Percentiles rank a stretch among this genome's conserved stretches.
Evolutionary conservation across 2,797 vertebrate species (phyloP).

Genomic region (Danio albolineatus): DNA sequence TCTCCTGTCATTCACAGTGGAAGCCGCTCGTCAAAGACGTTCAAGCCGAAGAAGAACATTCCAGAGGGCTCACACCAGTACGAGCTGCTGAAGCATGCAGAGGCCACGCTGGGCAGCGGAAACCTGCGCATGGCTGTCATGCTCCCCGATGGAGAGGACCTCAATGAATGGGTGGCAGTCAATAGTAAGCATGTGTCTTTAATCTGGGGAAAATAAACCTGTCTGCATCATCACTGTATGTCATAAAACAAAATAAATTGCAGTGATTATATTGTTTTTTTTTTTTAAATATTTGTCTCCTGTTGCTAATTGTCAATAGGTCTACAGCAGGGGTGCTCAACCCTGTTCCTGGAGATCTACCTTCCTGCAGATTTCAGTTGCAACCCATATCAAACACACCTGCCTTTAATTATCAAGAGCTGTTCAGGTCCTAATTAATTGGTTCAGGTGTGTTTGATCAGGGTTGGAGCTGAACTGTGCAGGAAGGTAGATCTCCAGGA

Average conservation of each 20-base stretch:
- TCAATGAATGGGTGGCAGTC: conserved; percentile 98
- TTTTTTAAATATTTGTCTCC: not conserved
- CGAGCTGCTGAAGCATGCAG: conserved; percentile 96
- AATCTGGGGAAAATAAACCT: not conserved
- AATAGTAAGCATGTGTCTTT: conserved; percentile 88
- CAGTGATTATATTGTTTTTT: not conserved
- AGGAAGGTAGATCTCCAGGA: no score
- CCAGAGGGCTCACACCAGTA: conserved; percentile 98
- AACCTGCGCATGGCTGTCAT: conserved; percentile 98
- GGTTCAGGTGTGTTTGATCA: no score
- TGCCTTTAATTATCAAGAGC: no score
- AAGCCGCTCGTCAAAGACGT: conserved; percentile 95
- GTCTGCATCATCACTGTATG: not conserved
- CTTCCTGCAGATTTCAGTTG: no score
- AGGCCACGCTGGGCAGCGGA: conserved; percentile 96
- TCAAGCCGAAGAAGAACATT: conserved; percentile 99
- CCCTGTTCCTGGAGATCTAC: no score
- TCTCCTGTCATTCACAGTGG: conserved; percentile 74
- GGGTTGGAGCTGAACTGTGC: no score
- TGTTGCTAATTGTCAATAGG: not conserved
- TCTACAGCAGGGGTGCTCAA: no score
- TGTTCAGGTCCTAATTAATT: no score
- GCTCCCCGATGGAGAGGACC: conserved; percentile 95
- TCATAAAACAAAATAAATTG: no score
- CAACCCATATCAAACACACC: no score